Evolutionary conservation across 2,888 invertebrate genomes (phyloP), one percentile per base, ranked within the genome.

Genomic region (Lasioglossum figueresi): DNA sequence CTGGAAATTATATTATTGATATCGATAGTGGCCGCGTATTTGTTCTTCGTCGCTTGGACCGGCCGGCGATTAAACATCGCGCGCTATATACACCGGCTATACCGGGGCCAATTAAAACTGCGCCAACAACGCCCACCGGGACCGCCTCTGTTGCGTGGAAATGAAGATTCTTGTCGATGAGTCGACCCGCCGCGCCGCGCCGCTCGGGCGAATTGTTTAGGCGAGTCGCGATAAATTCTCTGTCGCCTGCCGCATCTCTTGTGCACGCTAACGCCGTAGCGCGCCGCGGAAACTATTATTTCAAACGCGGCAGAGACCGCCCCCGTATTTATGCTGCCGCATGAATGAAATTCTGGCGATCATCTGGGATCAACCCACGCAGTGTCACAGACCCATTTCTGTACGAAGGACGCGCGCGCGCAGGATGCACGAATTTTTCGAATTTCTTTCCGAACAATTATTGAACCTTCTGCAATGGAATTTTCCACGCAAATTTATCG

Each of bases 331-430:
- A 72, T 79, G 83, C 27, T 10, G 52, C 59, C 43, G n/a, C 78
- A 79, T 90, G 90, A 90, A 90, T 90, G 90, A 88, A 90, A 83
- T 80, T 83, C 82, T 88, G 90, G 87, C 90, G 31, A 68, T 79
- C 45, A 63, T 37, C 45, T 70, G 31, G 3, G 63, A 72, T 68
- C 76, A 71, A 43, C 81, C 84, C 85, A 89, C 89, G 90, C 88
- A n/a, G 52, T 27, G 31, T 8, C 48, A 37, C 52, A 74, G 76
- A 74, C 74, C 72, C 75, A 19, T 79, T 77, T 80, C 45, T n/a
- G 48, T 27, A 10, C 84, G 74, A 86, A 89, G 83, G 83, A 83
- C 77, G 10, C n/a, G 12, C 63, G 37, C n/a, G 10, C 10, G 52
- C n/a, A 56, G 56, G 56, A 56, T n/a, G 10, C n/a, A 10, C 4